A percentile compares a stretch with the other conserved stretches of the same genome.
Conservation (phyloP, 2,888 invertebrate species). For the Clepsis dumicolana region DNA sequence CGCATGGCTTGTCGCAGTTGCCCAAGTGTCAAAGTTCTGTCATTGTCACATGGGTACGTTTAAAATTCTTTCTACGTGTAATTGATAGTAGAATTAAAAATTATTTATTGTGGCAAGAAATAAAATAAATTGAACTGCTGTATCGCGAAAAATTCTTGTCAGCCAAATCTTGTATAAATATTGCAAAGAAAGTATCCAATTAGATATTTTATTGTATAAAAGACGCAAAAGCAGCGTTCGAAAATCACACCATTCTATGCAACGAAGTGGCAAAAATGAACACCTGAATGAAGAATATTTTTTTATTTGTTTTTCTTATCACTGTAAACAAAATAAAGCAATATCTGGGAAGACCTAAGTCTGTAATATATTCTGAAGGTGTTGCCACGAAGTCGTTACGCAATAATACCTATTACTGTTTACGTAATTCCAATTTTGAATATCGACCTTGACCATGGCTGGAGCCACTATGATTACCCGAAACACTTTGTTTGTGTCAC, state of each 20-base stretch:
- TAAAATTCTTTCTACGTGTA: not conserved
- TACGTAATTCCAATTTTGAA: constrained; percentile 33
- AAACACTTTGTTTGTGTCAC: constrained; percentile 38
- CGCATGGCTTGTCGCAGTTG: too few species aligned
- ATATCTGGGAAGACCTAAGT: not conserved
- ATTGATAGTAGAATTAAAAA: too few species aligned
- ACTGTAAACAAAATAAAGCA: constrained; percentile 21
- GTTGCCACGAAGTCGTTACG: constrained; percentile 45
- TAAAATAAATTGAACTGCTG: too few species aligned
- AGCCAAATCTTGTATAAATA: too few species aligned
- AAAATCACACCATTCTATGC: not conserved
- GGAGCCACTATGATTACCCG: constrained; percentile 49
- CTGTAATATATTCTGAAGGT: not conserved
- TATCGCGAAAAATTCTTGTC: too few species aligned
- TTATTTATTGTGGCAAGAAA: too few species aligned
- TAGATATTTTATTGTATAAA: not conserved
- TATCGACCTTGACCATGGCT: constrained; percentile 61
- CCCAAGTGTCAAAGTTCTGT: too few species aligned
- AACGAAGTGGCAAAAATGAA: constrained; percentile 7
- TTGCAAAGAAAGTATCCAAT: too few species aligned
- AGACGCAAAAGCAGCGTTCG: constrained; percentile 15
- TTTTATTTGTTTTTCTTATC: constrained; percentile 12
- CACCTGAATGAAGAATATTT: not conserved
- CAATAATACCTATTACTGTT: constrained; percentile 49
- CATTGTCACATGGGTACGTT: not conserved